Conservation (phyloP, 2,113 vertebrate genomes). For the Osmerus eperlanus region DNA sequence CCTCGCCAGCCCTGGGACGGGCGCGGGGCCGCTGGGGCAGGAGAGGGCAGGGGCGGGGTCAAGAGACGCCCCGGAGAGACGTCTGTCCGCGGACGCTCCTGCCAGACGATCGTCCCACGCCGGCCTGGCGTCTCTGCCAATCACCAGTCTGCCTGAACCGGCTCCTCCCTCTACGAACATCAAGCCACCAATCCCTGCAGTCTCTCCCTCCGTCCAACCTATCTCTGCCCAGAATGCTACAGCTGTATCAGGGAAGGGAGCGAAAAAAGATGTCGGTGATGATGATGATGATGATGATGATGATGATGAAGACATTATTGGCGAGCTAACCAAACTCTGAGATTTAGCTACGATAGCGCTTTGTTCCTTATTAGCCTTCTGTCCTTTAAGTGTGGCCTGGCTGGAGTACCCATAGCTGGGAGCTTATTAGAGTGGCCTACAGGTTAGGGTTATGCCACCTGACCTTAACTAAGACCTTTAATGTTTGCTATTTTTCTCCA, state of each 20-base stretch:
- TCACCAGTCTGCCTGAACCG: not conserved
- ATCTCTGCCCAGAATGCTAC: constrained; percentile 21
- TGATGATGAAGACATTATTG: constrained; percentile 49
- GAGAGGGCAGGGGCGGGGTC: constrained; percentile 33
- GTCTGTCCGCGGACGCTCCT: constrained; percentile 27
- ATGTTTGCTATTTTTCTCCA: constrained; percentile 10
- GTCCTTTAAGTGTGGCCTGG: constrained; percentile 59
- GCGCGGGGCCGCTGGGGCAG: constrained; percentile 43
- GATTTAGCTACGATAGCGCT: constrained; percentile 58
- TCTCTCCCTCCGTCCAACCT: constrained; percentile 29
- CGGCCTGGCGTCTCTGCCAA: constrained; percentile 39
- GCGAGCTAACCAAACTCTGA: constrained; percentile 84
- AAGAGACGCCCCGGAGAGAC: constrained; percentile 28
- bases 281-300: constrained; percentile 31
- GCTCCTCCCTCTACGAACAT: constrained; percentile 23
- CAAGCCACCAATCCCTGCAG: constrained; percentile 25
- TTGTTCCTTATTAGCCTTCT: constrained; percentile 31
- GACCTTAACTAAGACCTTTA: constrained; percentile 64
- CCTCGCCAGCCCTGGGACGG: constrained; percentile 72
- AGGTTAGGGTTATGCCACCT: constrained; percentile 39
- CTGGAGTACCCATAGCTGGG: constrained; percentile 34
- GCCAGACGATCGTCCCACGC: constrained; percentile 47
- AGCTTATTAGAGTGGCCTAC: constrained; percentile 27
- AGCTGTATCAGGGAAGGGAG: constrained; percentile 27
- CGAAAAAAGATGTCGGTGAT: constrained; percentile 31